Evolutionary conservation across 2,888 invertebrate species (phyloP), one percentile per base, ranked within the genome.

Genomic region (Spilosoma lubricipeda): DNA sequence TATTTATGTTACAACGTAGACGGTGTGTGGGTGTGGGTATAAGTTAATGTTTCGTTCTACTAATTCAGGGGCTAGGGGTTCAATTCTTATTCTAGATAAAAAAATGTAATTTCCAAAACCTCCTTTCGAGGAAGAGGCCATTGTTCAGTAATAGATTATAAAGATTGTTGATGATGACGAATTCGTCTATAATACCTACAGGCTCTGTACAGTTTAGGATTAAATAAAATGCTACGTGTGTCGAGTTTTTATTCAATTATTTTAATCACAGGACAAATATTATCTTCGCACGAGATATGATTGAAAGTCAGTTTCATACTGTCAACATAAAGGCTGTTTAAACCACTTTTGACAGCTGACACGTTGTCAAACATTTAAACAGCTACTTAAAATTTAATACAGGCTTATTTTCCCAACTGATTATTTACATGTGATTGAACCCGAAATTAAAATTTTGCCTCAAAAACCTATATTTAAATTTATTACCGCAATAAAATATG

Each of bases 401-500:
- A 71, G 70, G 67, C 76, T 77, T 42, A 75, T 82, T 80, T 68
- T 82, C 67, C 71, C 71, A 69, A 76, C 69, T 77, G 70, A 73
- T 56, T 70, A 66, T 73, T 74, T 76, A 56, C 66, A 81, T 77
- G 82, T 83, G 68, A 83, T 72, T 79, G 77, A 84, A 85, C 76
- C 75, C 70, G 67, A 39, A 36, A 63, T 52, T 72, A 67, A 65
- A 74, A 75, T 67, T 79, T 70, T 45, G 71, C 74, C 48, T 67
- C 77, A 72, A 76, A 77, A 77, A 68, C 68, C 74, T 71, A 86
- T 77, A 78, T 82, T 73, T 69, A 64, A 78, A 79, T 80, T 84
- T 82, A 86, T 79, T 48, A 68, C 73, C 33, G 65, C 64, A 84
- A 82, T 86, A 82, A 81, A 85, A 85, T 73, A 75, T 81, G 82